Base-by-base conservation (phyloP, 2,113 vertebrate species). In the Junco hyemalis region DNA sequence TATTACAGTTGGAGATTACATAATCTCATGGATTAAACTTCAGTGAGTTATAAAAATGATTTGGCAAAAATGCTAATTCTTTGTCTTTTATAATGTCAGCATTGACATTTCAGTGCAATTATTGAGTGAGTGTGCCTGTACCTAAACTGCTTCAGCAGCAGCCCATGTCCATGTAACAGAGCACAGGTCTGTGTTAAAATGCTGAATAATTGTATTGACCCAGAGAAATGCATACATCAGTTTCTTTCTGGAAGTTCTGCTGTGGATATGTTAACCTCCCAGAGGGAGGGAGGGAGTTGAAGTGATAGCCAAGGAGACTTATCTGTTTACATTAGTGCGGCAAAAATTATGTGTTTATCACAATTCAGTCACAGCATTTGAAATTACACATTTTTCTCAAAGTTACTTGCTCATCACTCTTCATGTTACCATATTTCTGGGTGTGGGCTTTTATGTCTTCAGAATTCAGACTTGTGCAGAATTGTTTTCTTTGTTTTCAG, bases 401-500 rank as follows among this genome's bases (percentile, higher is more conserved):
- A 86, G 23, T 42, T 85, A 22, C 38, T 88, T 54, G 25, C n/a
- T 79, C 47, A n/a, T 94, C n/a, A 19, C 5, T 86, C 64, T 91
- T 78, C 36, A 11, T 59, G 42, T 89, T 94, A 84, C 54, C n/a
- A 1, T 84, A 45, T 81, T 89, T 78, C 38, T 92, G 85, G 51
- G 47, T 87, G 59, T 71, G 44, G 72, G 29, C 56, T 86, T 88
- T 61, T 80, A 51, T 76, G 57, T 74, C 47, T 80, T 20, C 64
- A 70, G 42, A 85, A 77, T 82, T 88, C 42, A 85, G 42, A 42
- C 59, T 88, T 90, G 45, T 53, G 50, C 88, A 85, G 66, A 90
- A 91, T 76, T 87, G 35, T 81, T 92, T 80, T 85, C 70, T 85
- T 85, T 90, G 51, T 93, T 92, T 92, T 57, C 48, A 65, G 74